Evolutionary conservation across 2,797 vertebrate genomes (phyloP).

Genomic region (Mastacembelus armatus): DNA sequence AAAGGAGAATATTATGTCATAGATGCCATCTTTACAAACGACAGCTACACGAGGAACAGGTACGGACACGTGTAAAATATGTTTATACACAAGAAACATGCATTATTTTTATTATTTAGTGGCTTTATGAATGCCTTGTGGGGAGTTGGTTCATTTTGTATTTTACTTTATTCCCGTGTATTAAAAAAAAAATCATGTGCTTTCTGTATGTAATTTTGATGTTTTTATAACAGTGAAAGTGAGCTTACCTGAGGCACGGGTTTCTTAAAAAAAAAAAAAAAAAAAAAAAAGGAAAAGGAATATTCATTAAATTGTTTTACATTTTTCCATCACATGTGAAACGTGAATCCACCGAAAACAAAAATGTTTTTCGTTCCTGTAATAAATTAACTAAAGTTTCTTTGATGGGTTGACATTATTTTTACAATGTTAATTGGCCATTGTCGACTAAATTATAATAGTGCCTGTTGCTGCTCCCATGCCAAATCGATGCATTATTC

Average conservation of each 20-base stretch:
- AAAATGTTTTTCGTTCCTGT: conserved; percentile 82
- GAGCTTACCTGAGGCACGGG: conserved; percentile 82
- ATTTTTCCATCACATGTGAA: conserved; percentile 84
- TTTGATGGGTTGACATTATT: conserved; percentile 74
- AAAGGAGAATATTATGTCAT: conserved; percentile 50
- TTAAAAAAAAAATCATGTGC: conserved; percentile 89
- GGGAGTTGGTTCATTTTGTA: conserved; percentile 78
- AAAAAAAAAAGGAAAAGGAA: conserved; percentile 54
- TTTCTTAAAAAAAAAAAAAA: conserved; percentile 64
- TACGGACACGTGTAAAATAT: conserved; percentile 95
- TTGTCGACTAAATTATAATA: conserved; percentile 48
- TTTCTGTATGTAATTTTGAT: conserved; percentile 88
- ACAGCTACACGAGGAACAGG: conserved; percentile 73
- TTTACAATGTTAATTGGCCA: conserved; percentile 40
- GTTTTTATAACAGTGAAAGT: conserved; percentile 89
- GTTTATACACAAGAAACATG: conserved; percentile 93
- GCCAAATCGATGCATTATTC: conserved; percentile 79
- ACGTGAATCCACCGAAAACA: conserved; percentile 82
- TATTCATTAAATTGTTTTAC: conserved; percentile 75
- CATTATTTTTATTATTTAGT: conserved; percentile 95
- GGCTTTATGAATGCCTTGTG: conserved; percentile 90
- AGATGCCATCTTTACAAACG: conserved; percentile 47
- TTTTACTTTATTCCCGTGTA: conserved; percentile 90
- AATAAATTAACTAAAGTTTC: conserved; percentile 86
- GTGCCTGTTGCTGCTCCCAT: conserved; percentile 66